phyloP scores from a whole-genome alignment of 2,113 vertebrate genomes.

The Pampusana beccarii region DNA sequence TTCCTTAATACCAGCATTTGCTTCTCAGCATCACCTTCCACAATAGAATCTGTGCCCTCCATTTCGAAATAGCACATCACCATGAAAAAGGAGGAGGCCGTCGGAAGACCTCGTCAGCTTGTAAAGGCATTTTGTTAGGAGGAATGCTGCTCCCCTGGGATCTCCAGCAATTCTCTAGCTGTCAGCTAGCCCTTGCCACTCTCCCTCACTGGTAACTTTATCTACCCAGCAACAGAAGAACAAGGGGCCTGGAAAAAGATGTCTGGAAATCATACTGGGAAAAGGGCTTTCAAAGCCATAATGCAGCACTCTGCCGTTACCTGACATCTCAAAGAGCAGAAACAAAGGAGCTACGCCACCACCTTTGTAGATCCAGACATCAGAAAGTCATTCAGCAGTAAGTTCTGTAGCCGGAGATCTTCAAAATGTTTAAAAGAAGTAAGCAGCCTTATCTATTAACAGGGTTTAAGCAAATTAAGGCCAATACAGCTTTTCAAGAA shows the following conservation, averaged over 20 bases:
- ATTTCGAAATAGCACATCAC: background rate
- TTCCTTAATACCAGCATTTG: background rate
- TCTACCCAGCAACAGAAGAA: background rate
- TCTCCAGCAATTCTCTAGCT: background rate
- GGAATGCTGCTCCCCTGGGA: background rate
- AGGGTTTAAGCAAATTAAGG: background rate
- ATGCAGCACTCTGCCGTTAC: accelerated
- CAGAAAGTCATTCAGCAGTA: background rate
- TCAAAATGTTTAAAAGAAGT: background rate
- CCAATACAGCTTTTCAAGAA: background rate
- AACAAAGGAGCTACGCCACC: background rate
- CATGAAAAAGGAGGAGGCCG: background rate
- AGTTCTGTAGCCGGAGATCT: background rate
- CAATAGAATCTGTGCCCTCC: background rate
- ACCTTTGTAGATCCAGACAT: background rate
- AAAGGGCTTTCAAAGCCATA: background rate
- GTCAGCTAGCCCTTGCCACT: background rate
- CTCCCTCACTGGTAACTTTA: background rate
- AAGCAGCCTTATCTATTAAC: background rate
- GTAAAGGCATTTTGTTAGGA: background rate
- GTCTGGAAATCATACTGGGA: background rate
- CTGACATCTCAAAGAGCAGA: background rate
- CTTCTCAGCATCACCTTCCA: background rate
- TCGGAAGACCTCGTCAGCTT: background rate
- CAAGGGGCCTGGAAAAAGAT: background rate